Evolutionary conservation across 2,888 invertebrate genomes (phyloP), one percentile per base, ranked within the genome.

Genomic region (Ormyrus pomaceus): DNA sequence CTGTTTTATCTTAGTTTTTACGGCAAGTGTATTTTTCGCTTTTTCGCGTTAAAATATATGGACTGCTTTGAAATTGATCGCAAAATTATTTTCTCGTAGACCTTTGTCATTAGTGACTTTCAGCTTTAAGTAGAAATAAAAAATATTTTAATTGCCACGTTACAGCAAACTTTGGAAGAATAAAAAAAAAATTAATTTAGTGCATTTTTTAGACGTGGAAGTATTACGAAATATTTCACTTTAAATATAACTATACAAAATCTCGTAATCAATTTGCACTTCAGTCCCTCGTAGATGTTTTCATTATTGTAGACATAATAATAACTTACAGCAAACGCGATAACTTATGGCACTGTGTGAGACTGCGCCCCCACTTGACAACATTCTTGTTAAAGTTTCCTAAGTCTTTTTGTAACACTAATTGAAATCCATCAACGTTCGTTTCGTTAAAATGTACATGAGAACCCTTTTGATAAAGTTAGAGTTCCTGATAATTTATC

Each of bases 221-320:
- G 3, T 73, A 4, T 48, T 56, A 50, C 34, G 34, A 34, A 34
- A 34, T 34, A 46, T 45, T 13, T 56, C 10, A 53, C 51, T 62
- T 61, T 56, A 51, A 13, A 34, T 46, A 76, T 55, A 61, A 69
- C 1, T 48, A 34, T 8, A 51, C 11, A 10, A 62, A 73, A 73
- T 69, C 48, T 66, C 66, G 51, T 64, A 58, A 74, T 77, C 80
- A 74, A 81, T 75, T 34, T 75, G 81, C 78, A 79, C 69, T 76
- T 75, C 75, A 69, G 72, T 77, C 68, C 72, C 46, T 59, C 11
- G 6, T n/a, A 70, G 77, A 77, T 69, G 51, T 34, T 69, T 11
- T 59, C 19, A 64, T 59, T 62, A 61, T 50, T 62, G 34, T 53
- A 56, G 5, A 66, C 61, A 68, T 50, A 68, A 34, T n/a, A 64